Percentiles rank a stretch among this genome's conserved stretches.
phyloP scores from a whole-genome alignment of 2,113 vertebrate species.

The Chloropsis hardwickii region DNA sequence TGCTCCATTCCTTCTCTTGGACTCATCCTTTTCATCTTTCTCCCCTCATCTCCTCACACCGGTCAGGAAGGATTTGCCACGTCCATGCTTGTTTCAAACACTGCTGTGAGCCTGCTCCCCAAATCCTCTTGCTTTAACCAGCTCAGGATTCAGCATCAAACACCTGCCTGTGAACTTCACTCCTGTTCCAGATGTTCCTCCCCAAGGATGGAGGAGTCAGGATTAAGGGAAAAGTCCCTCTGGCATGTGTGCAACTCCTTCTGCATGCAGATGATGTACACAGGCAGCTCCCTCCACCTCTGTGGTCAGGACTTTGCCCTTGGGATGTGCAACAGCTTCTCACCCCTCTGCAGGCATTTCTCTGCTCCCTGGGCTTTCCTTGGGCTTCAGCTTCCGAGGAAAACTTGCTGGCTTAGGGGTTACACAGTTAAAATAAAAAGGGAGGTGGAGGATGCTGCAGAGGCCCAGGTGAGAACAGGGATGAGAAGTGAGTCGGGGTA shows the following conservation, averaged over 20 bases:
- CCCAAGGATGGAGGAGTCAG: neutral
- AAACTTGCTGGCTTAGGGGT: neutral
- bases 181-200: neutral
- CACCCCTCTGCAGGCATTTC: neutral
- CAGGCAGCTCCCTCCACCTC: neutral
- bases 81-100: fast-evolving
- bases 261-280: neutral
- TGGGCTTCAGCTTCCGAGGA: neutral
- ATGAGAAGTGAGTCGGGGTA: fast-evolving
- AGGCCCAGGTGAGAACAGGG: neutral
- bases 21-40: neutral
- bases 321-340: neutral
- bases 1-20: neutral
- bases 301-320: neutral
- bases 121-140: neutral
- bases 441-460: neutral
- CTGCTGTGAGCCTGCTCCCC: fast-evolving
- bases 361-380: neutral
- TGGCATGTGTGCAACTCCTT: neutral
- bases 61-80: neutral
- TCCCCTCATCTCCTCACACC: fast-evolving
- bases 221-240: neutral
- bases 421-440: neutral
- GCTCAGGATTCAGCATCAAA: neutral
- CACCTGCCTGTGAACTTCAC: neutral